phyloP scores from a whole-genome alignment of 2,888 invertebrate genomes.

The Megamerina dolium region DNA sequence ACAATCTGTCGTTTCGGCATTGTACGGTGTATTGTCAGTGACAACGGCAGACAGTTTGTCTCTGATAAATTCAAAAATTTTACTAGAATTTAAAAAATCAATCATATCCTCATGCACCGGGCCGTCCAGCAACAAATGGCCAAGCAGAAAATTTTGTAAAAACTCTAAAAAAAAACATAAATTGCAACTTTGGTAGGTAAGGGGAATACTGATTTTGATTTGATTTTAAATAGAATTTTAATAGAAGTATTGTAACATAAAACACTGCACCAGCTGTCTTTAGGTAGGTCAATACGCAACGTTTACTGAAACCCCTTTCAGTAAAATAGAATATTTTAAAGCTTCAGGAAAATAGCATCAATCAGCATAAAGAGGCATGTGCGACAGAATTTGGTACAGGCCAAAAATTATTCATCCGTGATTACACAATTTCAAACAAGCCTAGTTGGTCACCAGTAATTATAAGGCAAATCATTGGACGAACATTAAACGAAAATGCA shows the following conservation, averaged over 20 bases:
- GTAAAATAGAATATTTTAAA: slow-evolving; percentile 10
- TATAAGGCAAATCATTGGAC: slow-evolving; percentile 14
- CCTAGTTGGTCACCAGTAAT: slow-evolving; percentile 15
- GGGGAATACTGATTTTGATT: slow-evolving; percentile 11
- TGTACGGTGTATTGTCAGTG: slow-evolving; percentile 10
- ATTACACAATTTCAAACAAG: slow-evolving; percentile 17
- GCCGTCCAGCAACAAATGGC: slow-evolving; percentile 24
- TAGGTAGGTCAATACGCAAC: slow-evolving; percentile 11
- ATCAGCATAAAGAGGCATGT: slow-evolving; percentile 11
- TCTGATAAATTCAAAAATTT: slow-evolving; percentile 9
- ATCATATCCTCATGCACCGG: slow-evolving; percentile 18
- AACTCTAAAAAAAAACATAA: slow-evolving; percentile 22
- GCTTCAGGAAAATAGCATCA: slow-evolving; percentile 9
- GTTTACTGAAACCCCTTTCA: slow-evolving; percentile 8
- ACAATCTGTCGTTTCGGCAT: slow-evolving; percentile 12
- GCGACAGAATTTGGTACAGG: slow-evolving; percentile 8
- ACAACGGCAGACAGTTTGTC: slow-evolving; percentile 16
- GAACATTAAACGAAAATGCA: background rate
- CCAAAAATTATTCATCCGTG: slow-evolving; percentile 13
- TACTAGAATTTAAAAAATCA: slow-evolving; percentile 3
- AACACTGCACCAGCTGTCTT: slow-evolving; percentile 17
- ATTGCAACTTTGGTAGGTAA: slow-evolving; percentile 11
- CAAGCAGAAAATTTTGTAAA: slow-evolving; percentile 28
- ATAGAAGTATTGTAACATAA: slow-evolving; percentile 15
- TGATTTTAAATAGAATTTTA: slow-evolving; percentile 14